Evolutionary conservation across 1,140 invertebrate genomes (phyloP).

Genomic region (Ceratina australensis): DNA sequence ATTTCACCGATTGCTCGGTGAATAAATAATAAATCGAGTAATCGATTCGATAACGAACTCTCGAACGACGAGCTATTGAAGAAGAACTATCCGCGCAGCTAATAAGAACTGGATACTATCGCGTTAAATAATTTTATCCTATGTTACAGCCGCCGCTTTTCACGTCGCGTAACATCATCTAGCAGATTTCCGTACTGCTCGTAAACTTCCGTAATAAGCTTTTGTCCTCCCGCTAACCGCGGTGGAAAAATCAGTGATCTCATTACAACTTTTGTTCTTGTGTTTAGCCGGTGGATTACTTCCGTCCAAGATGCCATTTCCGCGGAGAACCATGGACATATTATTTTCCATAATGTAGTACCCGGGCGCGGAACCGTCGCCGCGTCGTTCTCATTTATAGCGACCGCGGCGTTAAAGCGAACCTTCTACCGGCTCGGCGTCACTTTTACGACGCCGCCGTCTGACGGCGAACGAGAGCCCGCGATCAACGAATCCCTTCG

Average conservation of each 20-base stretch:
- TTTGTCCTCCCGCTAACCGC: conserved; percentile 6
- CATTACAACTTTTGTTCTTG: conserved; percentile 53
- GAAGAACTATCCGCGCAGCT: not conserved
- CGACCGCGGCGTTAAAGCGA: conserved; percentile 3
- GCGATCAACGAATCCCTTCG: not conserved
- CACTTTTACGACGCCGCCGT: conserved; percentile 9
- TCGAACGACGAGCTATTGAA: not conserved
- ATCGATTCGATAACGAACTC: no score
- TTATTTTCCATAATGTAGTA: conserved; percentile 53
- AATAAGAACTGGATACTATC: not conserved
- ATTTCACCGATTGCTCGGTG: no score
- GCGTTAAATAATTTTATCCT: not conserved
- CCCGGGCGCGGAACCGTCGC: not conserved
- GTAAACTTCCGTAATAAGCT: conserved; percentile 42
- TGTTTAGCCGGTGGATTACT: conserved; percentile 47
- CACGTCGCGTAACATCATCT: not conserved
- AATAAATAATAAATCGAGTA: no score
- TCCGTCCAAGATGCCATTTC: conserved; percentile 49
- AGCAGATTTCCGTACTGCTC: conserved; percentile 26
- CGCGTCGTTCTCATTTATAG: not conserved
- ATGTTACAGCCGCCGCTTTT: not conserved
- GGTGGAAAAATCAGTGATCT: conserved; percentile 42
- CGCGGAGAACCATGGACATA: conserved; percentile 36
- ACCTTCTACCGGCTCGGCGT: not conserved
- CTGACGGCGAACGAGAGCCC: no score